Evolutionary conservation across 1,140 invertebrate genomes (phyloP), one percentile per base, ranked within the genome.

Genomic region (Diabrotica virgifera): DNA sequence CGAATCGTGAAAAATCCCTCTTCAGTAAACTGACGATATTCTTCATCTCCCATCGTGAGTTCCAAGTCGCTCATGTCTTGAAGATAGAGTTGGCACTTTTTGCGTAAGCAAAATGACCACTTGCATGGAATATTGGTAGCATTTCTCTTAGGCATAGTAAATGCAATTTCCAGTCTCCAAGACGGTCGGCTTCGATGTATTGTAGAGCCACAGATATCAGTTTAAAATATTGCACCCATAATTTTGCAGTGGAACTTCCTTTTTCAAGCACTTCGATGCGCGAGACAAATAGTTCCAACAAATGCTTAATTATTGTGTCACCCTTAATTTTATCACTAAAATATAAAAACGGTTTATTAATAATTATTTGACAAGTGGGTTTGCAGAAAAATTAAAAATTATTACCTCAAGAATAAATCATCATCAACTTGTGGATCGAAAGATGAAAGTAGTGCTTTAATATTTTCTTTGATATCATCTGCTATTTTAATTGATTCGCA

Each of bases 81-180:
- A 13, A 83, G 61, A 70, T 82, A 82, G 14, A 62, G 12, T 37
- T 62, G 52, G 46, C 50, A 52, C n/a, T n/a, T n/a, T n/a, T n/a
- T n/a, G n/a, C n/a, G n/a, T n/a, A n/a, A n/a, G n/a, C 63, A 79
- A 75, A 66, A 81, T 79, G 61, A 71, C 78, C 4, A 76, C 78
- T n/a, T 80, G 64, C 77, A n/a, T n/a, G n/a, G n/a, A n/a, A n/a
- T n/a, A n/a, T n/a, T n/a, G n/a, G n/a, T n/a, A n/a, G n/a, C n/a
- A 81, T 81, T 57, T 72, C 51, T 11, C 70, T n/a, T 2, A 77
- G 38, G 13, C 36, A 24, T 8, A 59, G 10, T 38, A 76, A 59
- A 64, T 79, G 75, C 14, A 75, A 54, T 10, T 76, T n/a, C 77
- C 74, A 80, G 68, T 79, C 67, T 5, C 72, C 73, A 35, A 55